These are phyloP conservation scores for Lontra canadensis DNA, from an alignment of 2,113 vertebrate genomes.

Conservation along the genomic window DNA sequence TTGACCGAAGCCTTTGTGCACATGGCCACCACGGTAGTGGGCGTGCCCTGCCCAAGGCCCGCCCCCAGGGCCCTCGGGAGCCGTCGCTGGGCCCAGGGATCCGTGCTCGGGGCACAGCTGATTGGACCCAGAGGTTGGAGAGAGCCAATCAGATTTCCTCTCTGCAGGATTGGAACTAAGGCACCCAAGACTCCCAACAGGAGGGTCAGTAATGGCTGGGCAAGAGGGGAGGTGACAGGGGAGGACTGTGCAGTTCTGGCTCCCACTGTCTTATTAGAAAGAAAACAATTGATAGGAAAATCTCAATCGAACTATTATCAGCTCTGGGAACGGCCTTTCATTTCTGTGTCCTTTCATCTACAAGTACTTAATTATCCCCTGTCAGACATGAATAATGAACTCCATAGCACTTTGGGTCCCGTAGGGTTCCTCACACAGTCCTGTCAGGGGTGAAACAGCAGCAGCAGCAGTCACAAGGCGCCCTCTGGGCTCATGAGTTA, in stretches of 20 bases:
- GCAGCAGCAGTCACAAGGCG: neutral
- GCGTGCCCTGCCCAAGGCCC: neutral
- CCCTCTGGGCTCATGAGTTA: neutral
- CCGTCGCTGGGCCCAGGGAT: neutral
- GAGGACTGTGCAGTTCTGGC: neutral
- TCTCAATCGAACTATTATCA: neutral
- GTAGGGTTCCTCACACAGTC: neutral
- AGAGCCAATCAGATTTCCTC: neutral
- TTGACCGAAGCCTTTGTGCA: neutral
- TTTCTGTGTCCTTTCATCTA: conserved; percentile 28
- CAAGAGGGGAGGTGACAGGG: neutral
- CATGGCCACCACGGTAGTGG: neutral
- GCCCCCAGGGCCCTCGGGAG: neutral
- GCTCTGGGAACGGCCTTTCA: conserved; percentile 5
- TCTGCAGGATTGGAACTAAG: neutral
- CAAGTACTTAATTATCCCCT: conserved; percentile 60
- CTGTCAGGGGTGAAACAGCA: neutral
- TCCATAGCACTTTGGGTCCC: neutral
- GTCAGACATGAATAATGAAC: conserved; percentile 36
- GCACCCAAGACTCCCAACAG: neutral
- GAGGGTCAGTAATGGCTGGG: neutral
- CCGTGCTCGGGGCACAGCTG: neutral
- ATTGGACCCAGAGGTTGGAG: neutral
- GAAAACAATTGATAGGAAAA: conserved; percentile 35
- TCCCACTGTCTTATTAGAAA: conserved; percentile 28